A percentile compares a stretch with the other conserved stretches of the same genome.
These are phyloP conservation scores for Pogonognathellus flavescens DNA, from an alignment of 1,140 invertebrate species.

Conservation along the genomic window DNA sequence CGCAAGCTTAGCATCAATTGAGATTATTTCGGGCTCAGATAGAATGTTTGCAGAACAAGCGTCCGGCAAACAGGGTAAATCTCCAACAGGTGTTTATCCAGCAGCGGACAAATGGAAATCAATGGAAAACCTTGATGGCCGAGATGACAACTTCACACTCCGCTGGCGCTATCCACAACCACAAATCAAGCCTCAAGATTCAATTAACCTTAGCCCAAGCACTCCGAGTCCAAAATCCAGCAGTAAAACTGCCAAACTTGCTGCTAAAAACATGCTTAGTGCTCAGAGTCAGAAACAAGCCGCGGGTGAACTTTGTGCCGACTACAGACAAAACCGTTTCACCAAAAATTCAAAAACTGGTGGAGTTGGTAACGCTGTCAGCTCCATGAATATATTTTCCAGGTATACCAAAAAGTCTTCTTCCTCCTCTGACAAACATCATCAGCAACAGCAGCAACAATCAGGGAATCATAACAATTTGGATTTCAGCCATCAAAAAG, in stretches of 20 bases:
- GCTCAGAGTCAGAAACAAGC: constrained; percentile 34
- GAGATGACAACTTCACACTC: constrained; percentile 63
- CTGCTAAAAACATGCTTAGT: constrained; percentile 47
- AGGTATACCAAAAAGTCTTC: constrained; percentile 61
- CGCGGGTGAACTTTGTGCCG: constrained; percentile 53
- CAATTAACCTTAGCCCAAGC: constrained; percentile 9
- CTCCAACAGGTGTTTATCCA: neutral
- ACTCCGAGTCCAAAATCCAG: constrained; percentile 61
- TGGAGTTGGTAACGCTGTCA: neutral
- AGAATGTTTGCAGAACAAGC: constrained; percentile 21
- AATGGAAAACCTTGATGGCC: constrained; percentile 62
- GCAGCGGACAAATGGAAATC: constrained; percentile 62
- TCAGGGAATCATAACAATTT: constrained; percentile 43
- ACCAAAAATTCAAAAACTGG: constrained; percentile 60
- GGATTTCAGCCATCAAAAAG: constrained; percentile 51
- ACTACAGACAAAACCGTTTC: constrained; percentile 64
- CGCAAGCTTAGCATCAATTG: constrained; percentile 60
- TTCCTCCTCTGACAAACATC: constrained; percentile 44
- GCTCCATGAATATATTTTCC: constrained; percentile 58
- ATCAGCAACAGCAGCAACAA: constrained; percentile 51
- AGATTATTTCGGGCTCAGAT: constrained; percentile 5
- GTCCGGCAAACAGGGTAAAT: constrained; percentile 2
- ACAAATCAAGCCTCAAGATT: constrained; percentile 40
- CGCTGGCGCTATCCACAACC: constrained; percentile 63
- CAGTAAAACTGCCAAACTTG: constrained; percentile 59